Percentiles rank a stretch among this genome's conserved stretches.
phyloP scores from a whole-genome alignment of 2,113 vertebrate species.

The Peucedramus taeniatus region DNA sequence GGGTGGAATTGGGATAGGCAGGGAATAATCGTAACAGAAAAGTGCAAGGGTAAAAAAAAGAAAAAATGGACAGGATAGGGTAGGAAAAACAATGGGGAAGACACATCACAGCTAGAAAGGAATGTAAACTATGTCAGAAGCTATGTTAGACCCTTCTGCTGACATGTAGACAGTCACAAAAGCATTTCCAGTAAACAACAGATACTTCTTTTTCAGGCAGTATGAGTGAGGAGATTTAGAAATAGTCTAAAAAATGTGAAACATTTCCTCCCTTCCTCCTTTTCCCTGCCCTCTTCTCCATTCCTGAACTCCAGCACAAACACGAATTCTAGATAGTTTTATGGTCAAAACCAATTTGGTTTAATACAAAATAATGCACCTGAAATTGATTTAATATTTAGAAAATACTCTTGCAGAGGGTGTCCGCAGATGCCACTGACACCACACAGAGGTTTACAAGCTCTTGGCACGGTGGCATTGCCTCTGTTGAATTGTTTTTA shows the following conservation, averaged over 20 bases:
- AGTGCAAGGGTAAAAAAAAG: not conserved
- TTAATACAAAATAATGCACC: not conserved
- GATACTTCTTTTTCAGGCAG: not conserved
- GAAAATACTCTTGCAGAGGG: not conserved
- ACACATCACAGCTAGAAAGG: not conserved
- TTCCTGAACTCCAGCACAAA: not conserved
- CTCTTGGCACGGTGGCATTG: not conserved
- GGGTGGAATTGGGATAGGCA: not conserved
- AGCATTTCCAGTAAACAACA: conserved; percentile 41
- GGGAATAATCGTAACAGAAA: not conserved
- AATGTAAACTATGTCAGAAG: conserved; percentile 42
- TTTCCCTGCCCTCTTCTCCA: not conserved
- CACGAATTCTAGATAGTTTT: not conserved
- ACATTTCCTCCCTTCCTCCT: conserved; percentile 27
- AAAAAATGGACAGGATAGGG: not conserved
- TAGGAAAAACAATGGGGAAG: conserved; percentile 9
- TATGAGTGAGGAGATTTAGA: conserved; percentile 22
- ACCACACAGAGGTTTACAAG: not conserved
- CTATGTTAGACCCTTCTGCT: not conserved
- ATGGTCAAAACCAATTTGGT: not conserved
- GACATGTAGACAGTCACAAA: not conserved
- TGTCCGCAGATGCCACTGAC: not conserved
- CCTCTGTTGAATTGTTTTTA: not conserved
- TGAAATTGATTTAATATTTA: not conserved
- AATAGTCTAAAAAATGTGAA: conserved; percentile 41